Evolutionary conservation across 2,797 vertebrate genomes (phyloP), one percentile per base, ranked within the genome.

Genomic region (Pempheris klunzingeri): DNA sequence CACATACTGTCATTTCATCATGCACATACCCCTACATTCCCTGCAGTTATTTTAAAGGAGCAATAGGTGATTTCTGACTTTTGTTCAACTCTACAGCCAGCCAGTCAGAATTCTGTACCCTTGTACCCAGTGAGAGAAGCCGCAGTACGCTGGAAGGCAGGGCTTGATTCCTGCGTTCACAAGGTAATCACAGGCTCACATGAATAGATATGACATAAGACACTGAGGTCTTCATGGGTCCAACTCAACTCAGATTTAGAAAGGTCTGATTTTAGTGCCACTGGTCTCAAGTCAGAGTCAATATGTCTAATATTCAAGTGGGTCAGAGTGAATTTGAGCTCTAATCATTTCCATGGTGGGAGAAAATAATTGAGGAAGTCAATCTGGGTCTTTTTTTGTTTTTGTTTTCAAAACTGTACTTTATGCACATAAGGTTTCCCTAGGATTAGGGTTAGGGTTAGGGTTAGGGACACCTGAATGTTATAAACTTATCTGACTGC

Each of bases 1-100:
- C 85, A 89, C 84, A 70, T 76, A 52, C 60, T 41, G 44, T 49
- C 59, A 52, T 54, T 39, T 72, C 64, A 55, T 80, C 63, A 62
- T 80, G 28, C 50, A 74, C 73, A 58, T 28, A 71, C 30, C 38
- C 61, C 4, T 17, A 41, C 30, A 62, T 58, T 71, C 43, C 67
- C 44, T 59, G 46, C 44, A 32, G 32, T 50, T 26, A 8, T 61
- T 69, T 64, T 47, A 65, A 83, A 79, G n/a, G 58, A 60, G 14
- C 28, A 26, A 11, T 39, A 28, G 10, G 38, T 36, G 53, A 57
- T 57, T 67, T 7, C 24, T 78, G 60, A 62, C 9, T 4, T 17
- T n/a, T 57, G 10, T 49, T 12, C 24, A 63, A 62, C 5, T 5
- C 32, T 47, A 20, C 3, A 34, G n/a, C 38, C 1, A 55, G 38